These are phyloP conservation scores for Exaiptasia diaphana DNA, from an alignment of 64 coral and sea anemone species.

Conservation along the genomic window DNA sequence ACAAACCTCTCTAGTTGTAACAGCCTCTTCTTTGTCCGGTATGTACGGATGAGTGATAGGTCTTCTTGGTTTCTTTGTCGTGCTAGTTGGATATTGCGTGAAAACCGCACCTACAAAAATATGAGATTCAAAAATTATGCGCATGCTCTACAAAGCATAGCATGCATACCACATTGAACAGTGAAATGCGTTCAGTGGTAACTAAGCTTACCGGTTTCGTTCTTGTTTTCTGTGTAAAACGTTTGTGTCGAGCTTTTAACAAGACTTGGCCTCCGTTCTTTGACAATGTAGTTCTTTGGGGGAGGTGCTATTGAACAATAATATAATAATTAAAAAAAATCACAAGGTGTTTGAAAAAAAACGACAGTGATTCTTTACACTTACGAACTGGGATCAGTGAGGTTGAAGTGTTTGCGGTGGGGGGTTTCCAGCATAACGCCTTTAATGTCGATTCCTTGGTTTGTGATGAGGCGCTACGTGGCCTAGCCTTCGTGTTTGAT, in stretches of 20 bases:
- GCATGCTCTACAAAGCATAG: too few species aligned
- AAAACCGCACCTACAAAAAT: constrained; percentile 66
- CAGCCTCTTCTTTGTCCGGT: constrained; percentile 81
- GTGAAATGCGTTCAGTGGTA: too few species aligned
- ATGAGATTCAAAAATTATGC: too few species aligned
- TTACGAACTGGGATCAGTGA: constrained; percentile 82
- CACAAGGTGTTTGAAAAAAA: neutral
- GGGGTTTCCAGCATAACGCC: constrained; percentile 80
- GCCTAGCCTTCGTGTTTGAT: constrained; percentile 40
- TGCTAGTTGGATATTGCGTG: constrained; percentile 61
- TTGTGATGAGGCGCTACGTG: constrained; percentile 65
- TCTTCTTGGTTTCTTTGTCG: constrained; percentile 56
- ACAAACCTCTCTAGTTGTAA: constrained; percentile 80
- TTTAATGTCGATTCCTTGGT: constrained; percentile 80
- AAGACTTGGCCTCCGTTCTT: constrained; percentile 42
- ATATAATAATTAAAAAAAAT: too few species aligned
- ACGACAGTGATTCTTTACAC: neutral
- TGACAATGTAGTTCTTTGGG: constrained; percentile 54
- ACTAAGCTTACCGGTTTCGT: constrained; percentile 81
- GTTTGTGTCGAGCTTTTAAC: constrained; percentile 63
- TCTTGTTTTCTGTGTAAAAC: constrained; percentile 92
- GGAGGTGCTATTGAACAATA: constrained; percentile 76
- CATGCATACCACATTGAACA: too few species aligned
- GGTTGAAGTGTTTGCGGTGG: constrained; percentile 53
- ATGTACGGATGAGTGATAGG: constrained; percentile 78